A percentile compares a stretch with the other conserved stretches of the same genome.
These are phyloP conservation scores for human DNA, from an alignment of 2,113 vertebrate genomes.

Conservation along the genomic window GRCh38 chr9:69267501-69268000, in stretches of 20 bases:
- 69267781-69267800: background rate
- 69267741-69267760: background rate
- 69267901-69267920: background rate
- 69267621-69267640: background rate
- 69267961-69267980: background rate
- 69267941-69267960: background rate
- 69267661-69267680: background rate
- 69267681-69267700: background rate
- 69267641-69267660: background rate
- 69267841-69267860: background rate
- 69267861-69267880: slow-evolving; percentile 17
- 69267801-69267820: background rate
- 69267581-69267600: background rate
- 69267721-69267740: background rate
- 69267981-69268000: background rate
- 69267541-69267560: background rate
- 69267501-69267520: too few relatives aligned
- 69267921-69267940: background rate
- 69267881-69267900: background rate
- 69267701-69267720: background rate
- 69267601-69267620: background rate
- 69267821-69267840: background rate
- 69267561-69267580: background rate
- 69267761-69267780: background rate
- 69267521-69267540: background rate